Percentiles rank a stretch among this genome's conserved stretches.
Conservation (phyloP, 2,888 invertebrate genomes). For the Ernsta delagoae region DNA sequence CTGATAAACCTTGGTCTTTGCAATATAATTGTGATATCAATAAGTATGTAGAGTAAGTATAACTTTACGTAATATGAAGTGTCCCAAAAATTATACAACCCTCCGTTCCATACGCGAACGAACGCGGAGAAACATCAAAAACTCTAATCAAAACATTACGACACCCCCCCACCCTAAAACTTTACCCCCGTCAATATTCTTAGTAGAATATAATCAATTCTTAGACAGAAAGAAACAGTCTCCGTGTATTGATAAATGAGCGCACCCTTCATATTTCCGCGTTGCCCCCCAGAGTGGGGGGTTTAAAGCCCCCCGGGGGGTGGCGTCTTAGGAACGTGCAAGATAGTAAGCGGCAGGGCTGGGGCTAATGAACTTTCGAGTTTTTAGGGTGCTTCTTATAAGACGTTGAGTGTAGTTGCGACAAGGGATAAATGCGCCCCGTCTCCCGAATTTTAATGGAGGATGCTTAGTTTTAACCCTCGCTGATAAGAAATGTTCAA, state of each 20-base stretch:
- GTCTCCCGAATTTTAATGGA: conserved; percentile 38
- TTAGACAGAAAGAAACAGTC: conserved; percentile 83
- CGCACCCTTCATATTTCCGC: conserved; percentile 83
- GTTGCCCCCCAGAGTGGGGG: conserved; percentile 54
- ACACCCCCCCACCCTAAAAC: conserved; percentile 47
- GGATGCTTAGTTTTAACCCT: conserved; percentile 38
- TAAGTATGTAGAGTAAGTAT: too few species aligned
- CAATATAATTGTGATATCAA: too few species aligned
- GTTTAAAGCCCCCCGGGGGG: conserved; percentile 57
- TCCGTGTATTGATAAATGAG: conserved; percentile 84
- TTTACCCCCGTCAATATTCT: conserved; percentile 77
- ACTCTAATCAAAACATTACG: conserved; percentile 74
- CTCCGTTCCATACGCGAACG: conserved; percentile 42
- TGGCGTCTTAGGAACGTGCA: conserved; percentile 80
- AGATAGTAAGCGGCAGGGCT: conserved; percentile 82
- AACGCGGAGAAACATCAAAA: conserved; percentile 68
- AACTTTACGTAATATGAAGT: conserved; percentile 15
- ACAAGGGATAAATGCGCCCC: conserved; percentile 38
- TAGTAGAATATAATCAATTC: conserved; percentile 84
- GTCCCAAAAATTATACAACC: conserved; percentile 36
- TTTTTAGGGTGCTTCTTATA: conserved; percentile 59
- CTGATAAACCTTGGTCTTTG: too few species aligned
- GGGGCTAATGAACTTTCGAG: conserved; percentile 82
- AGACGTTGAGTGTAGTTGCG: conserved; percentile 48
- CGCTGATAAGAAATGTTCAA: conserved; percentile 32